Evolutionary conservation across 92 coral and sea anemone genomes (phyloP).

Genomic region (Anthopleura xanthogrammica): DNA sequence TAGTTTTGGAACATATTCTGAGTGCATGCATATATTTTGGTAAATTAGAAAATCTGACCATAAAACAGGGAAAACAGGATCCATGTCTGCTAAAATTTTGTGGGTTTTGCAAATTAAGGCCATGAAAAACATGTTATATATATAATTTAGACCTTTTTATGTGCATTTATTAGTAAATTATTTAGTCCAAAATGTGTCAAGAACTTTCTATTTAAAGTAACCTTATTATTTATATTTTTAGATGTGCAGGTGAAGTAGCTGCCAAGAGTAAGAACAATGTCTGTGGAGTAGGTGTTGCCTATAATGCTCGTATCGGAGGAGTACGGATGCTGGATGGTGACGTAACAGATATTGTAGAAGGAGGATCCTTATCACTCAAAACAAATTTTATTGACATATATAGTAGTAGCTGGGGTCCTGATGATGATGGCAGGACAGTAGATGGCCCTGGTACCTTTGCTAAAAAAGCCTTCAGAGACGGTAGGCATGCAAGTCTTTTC

Average conservation of each 20-base stretch:
- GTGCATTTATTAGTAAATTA: too few species aligned
- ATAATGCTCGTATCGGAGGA: constrained; percentile 91
- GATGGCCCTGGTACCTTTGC: constrained; percentile 97
- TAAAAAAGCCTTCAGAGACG: constrained; percentile 86
- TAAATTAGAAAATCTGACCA: too few species aligned
- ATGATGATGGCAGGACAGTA: constrained; percentile 93
- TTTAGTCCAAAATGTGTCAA: neutral
- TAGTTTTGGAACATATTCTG: too few species aligned
- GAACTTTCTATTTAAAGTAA: neutral
- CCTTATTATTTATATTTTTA: constrained; percentile 8
- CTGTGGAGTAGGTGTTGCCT: constrained; percentile 99
- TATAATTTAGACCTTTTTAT: too few species aligned
- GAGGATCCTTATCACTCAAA: constrained; percentile 74
- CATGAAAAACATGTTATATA: too few species aligned
- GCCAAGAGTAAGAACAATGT: constrained; percentile 64
- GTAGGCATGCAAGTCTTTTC: constrained; percentile 31
- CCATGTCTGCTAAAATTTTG: too few species aligned
- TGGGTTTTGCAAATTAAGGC: too few species aligned
- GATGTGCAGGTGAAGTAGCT: constrained; percentile 99
- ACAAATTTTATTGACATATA: constrained; percentile 84
- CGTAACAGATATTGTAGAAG: constrained; percentile 93
- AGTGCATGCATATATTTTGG: too few species aligned
- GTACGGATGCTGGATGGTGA: constrained; percentile 99
- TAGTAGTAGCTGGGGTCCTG: constrained; percentile 99
- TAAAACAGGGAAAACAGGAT: too few species aligned